Percentiles rank a stretch among this genome's conserved stretches.
These are phyloP conservation scores for Orchesella cincta DNA, from an alignment of 1,140 invertebrate species.

Conservation along the genomic window DNA sequence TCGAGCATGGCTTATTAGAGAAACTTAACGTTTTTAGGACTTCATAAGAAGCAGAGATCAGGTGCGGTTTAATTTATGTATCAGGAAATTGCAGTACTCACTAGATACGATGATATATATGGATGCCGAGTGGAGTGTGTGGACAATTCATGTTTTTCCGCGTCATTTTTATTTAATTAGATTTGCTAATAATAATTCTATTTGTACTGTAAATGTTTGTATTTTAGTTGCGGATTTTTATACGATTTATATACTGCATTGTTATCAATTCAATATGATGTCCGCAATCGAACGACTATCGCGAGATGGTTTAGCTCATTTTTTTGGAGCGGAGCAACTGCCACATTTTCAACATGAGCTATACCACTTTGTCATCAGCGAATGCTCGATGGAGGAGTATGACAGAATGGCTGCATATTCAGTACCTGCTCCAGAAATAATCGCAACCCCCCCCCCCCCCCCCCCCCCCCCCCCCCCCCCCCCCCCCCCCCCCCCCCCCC, in stretches of 20 bases:
- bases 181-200: too few relatives aligned
- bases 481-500: too few relatives aligned
- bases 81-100: too few relatives aligned
- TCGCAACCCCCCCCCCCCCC: too few relatives aligned
- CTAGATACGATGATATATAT: too few relatives aligned
- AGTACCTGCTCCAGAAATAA: too few relatives aligned
- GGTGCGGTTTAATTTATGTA: conserved; percentile 33
- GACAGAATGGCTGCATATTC: conserved; percentile 28
- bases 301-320: conserved; percentile 62
- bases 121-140: too few relatives aligned
- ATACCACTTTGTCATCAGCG: conserved; percentile 67
- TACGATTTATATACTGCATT: conserved; percentile 69
- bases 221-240: conserved; percentile 65
- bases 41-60: conserved; percentile 54
- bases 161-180: too few relatives aligned
- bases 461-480: too few relatives aligned
- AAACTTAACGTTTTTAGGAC: conserved; percentile 69
- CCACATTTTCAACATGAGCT: conserved; percentile 90
- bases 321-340: conserved; percentile 65
- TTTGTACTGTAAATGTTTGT: too few relatives aligned
- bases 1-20: conserved; percentile 83
- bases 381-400: conserved; percentile 39
- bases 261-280: conserved; percentile 69
- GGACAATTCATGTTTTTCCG: neutral
- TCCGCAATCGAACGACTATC: conserved; percentile 74